Base-by-base conservation (phyloP, 2,797 vertebrate species). In the Ptychobarbus kaznakovi region DNA sequence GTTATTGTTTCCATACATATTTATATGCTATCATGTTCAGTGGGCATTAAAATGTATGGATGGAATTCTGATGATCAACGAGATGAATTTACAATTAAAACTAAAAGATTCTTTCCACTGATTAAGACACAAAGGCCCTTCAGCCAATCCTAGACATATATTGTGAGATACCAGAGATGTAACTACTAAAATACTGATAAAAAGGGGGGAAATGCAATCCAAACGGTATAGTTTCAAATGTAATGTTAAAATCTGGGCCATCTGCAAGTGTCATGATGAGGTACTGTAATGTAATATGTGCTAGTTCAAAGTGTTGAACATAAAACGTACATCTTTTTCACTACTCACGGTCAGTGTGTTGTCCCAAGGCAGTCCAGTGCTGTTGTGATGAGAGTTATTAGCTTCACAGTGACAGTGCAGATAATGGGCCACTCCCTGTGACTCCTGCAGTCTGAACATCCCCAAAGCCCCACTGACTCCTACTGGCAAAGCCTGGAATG, bases 371-470 rank as follows among this genome's bases (percentile, higher is more conserved):
- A 32, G 51, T 46, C 3, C 10, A 2, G 46, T n/a, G 32, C 46
- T 68, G 74, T 22, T 75, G 70, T 82, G 69, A 66, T 68, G 63
- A 78, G 61, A 82, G 70, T 74, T 73, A 46, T 38, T 73, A 44
- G 28, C 20, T 15, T 61, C 44, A 46, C 58, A 63, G 40, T 49
- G 42, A 70, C 69, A 46, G 32, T 75, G 70, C 77, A 61, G 86
- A 83, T 73, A 18, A 35, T 28, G 58, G 56, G 82, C 88, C 88
- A 86, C 88, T 85, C 88, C 88, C 86, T 84, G 78, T 58, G 77
- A 66, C 53, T 77, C 44, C 81, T 75, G 53, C 61, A 25, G 72
- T 49, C 74, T 80, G 77, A 76, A 86, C 79, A 82, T 87, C 65
- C 63, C 18, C 63, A 51, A 61, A 53, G n/a, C 68, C 83, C 69